Percentiles rank a stretch among this genome's conserved stretches.
These are phyloP conservation scores for Lerista edwardsae DNA, from an alignment of 2,797 vertebrate genomes.

Conservation along the genomic window DNA sequence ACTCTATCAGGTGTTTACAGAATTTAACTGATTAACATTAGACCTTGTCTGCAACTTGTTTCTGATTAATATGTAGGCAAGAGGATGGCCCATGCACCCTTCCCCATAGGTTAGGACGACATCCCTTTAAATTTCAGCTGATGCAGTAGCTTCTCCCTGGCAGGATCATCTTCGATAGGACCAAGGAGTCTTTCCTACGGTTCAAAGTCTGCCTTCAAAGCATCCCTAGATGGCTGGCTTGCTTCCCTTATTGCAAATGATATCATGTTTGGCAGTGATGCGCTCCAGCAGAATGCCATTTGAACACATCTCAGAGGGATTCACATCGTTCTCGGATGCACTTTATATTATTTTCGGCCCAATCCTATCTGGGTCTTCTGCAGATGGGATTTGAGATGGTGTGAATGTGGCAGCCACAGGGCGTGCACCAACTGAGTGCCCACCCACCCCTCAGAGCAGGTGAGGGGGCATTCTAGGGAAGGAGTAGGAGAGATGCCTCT, in stretches of 20 bases:
- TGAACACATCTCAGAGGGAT: not conserved
- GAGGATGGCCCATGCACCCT: too few relatives aligned
- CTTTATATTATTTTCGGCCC: not conserved
- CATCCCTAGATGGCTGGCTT: not conserved
- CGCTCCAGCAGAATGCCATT: not conserved
- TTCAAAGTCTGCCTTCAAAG: not conserved
- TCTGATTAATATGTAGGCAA: too few relatives aligned
- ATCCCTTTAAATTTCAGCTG: not conserved
- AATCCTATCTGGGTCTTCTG: not conserved
- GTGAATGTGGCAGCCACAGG: too few relatives aligned
- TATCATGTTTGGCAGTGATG: not conserved
- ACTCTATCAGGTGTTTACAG: too few relatives aligned
- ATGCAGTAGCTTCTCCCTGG: not conserved
- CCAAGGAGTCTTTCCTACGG: not conserved
- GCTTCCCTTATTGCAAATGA: not conserved
- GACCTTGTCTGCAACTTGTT: too few relatives aligned
- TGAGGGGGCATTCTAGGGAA: too few relatives aligned
- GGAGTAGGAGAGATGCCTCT: not conserved
- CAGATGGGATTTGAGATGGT: too few relatives aligned
- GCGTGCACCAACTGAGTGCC: too few relatives aligned
- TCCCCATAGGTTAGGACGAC: too few relatives aligned
- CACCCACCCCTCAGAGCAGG: too few relatives aligned
- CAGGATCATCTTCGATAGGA: not conserved
- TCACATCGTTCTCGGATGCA: not conserved
- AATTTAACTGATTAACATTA: too few relatives aligned